Evolutionary conservation across 2,113 vertebrate species (phyloP).

Genomic region (Bambusicola thoracicus): DNA sequence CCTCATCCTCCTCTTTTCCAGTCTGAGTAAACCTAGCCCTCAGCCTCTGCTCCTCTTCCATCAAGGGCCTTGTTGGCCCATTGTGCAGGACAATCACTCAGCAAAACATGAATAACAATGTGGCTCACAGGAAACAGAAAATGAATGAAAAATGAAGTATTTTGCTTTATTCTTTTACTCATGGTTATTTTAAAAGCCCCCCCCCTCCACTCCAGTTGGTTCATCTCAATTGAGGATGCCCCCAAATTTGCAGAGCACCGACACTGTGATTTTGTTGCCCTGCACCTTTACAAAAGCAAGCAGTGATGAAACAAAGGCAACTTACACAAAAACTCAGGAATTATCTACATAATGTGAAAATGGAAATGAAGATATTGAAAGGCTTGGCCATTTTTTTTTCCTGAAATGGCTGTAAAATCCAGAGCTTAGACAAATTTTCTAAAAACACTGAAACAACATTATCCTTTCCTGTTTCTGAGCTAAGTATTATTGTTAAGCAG

Average conservation of each 20-base stretch:
- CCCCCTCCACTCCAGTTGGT: not conserved
- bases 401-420: not conserved
- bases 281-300: not conserved
- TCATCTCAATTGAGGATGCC: not conserved
- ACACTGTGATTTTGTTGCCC: not conserved
- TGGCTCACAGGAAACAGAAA: not conserved
- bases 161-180: not conserved
- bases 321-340: not conserved
- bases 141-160: not conserved
- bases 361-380: not conserved
- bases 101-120: not conserved
- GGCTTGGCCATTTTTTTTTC: not conserved
- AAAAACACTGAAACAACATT: not conserved
- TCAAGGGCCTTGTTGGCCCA: fast-evolving
- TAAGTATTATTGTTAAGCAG: not conserved
- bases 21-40: not conserved
- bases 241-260: not conserved
- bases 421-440: not conserved
- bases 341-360: not conserved
- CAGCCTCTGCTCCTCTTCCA: not conserved
- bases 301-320: not conserved
- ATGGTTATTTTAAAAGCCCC: not conserved
- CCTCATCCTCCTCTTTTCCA: not conserved
- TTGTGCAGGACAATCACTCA: not conserved
- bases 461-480: not conserved